Evolutionary conservation across 2,113 vertebrate genomes (phyloP).

Genomic region (Aegotheles bennettii): DNA sequence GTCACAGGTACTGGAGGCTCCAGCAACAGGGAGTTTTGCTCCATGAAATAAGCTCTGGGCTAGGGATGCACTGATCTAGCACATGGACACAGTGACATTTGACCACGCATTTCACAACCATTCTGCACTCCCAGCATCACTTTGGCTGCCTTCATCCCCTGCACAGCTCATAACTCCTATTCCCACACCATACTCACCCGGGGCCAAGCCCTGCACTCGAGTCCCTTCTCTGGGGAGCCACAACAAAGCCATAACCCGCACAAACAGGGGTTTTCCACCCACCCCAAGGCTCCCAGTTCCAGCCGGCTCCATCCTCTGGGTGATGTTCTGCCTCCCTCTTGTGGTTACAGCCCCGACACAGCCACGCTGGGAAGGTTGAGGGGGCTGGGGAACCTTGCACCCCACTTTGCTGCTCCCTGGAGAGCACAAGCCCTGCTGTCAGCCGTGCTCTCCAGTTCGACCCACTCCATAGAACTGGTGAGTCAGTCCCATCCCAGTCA

Average conservation of each 20-base stretch:
- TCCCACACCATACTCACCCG: accelerated
- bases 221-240: background rate
- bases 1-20: background rate
- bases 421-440: background rate
- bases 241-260: background rate
- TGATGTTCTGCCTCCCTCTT: background rate
- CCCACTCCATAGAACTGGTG: background rate
- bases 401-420: background rate
- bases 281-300: background rate
- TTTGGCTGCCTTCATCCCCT: background rate
- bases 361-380: accelerated
- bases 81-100: background rate
- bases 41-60: background rate
- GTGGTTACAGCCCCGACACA: background rate
- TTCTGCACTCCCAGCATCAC: background rate
- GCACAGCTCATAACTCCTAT: background rate
- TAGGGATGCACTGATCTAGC: background rate
- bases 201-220: background rate
- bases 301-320: background rate
- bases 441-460: background rate
- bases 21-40: background rate
- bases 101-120: background rate
- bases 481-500: background rate
- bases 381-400: background rate
- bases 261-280: background rate